Evolutionary conservation across 1,140 invertebrate species (phyloP).

Genomic region (Medauroidea extradentata): DNA sequence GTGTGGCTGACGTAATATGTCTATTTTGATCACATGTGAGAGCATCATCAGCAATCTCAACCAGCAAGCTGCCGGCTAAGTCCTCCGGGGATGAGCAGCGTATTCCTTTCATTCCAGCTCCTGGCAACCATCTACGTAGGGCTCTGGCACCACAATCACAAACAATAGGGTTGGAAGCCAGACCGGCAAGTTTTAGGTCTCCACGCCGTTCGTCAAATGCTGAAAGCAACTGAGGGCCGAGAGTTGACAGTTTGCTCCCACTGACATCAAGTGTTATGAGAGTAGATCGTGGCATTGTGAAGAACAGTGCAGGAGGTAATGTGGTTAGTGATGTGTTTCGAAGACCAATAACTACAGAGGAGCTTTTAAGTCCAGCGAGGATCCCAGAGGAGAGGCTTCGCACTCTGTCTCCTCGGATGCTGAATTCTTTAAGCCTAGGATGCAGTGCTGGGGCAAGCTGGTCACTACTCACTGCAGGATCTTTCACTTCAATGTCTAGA

Average conservation of each 20-base stretch:
- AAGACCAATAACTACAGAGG: constrained; percentile 63
- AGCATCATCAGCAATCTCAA: constrained; percentile 72
- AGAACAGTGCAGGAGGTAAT: constrained; percentile 74
- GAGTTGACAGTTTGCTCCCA: constrained; percentile 68
- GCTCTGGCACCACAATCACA: constrained; percentile 81
- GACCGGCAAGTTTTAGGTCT: constrained; percentile 63
- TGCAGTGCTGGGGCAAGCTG: constrained; percentile 73
- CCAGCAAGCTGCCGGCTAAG: constrained; percentile 60
- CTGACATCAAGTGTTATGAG: constrained; percentile 70
- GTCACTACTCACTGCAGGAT: constrained; percentile 72
- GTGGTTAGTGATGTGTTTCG: constrained; percentile 72
- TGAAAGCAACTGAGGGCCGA: constrained; percentile 70
- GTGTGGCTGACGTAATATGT: constrained; percentile 49
- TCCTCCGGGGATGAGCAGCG: constrained; percentile 62
- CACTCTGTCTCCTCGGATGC: constrained; percentile 67
- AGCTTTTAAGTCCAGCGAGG: constrained; percentile 71
- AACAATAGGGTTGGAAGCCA: constrained; percentile 70
- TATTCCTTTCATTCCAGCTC: constrained; percentile 48
- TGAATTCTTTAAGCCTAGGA: constrained; percentile 68
- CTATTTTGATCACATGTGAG: constrained; percentile 61
- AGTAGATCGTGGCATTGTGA: constrained; percentile 84
- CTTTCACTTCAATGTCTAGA: constrained; percentile 82
- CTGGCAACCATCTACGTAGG: constrained; percentile 69
- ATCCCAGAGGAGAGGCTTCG: constrained; percentile 76
- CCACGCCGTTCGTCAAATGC: constrained; percentile 74